These are phyloP conservation scores for Enteromius paludinosus DNA, from an alignment of 2,797 vertebrate genomes.

Conservation along the genomic window DNA sequence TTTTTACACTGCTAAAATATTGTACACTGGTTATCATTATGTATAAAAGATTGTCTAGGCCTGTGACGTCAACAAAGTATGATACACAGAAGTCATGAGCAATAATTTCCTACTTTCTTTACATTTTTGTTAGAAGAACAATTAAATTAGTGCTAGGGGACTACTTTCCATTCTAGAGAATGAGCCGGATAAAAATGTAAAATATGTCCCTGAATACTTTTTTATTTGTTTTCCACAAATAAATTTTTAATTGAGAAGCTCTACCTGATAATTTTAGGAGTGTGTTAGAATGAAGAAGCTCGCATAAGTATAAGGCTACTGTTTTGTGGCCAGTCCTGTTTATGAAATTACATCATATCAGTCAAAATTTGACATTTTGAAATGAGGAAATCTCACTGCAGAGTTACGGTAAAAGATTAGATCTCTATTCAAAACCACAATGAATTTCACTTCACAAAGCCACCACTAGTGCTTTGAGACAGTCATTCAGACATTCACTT, in stretches of 20 bases:
- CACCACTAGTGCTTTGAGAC: background rate
- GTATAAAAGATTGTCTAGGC: background rate
- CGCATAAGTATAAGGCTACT: no score
- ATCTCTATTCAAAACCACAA: background rate
- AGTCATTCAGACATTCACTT: background rate
- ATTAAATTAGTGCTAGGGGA: background rate
- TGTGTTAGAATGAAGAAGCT: background rate
- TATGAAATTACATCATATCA: background rate
- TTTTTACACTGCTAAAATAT: background rate
- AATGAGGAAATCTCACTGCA: background rate
- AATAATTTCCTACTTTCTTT: background rate
- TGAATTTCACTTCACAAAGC: background rate
- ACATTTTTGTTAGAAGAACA: background rate
- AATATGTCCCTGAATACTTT: background rate
- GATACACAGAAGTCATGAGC: background rate
- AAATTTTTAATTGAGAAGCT: background rate
- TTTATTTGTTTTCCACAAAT: background rate
- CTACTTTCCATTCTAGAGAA: background rate
- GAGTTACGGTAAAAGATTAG: background rate
- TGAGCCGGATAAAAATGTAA: background rate
- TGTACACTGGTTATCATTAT: background rate
- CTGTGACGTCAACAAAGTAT: background rate
- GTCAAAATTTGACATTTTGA: background rate
- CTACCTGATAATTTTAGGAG: background rate
- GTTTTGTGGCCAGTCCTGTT: background rate